Conservation (phyloP, 2,797 vertebrate species). For the Siniperca scherzeri region DNA sequence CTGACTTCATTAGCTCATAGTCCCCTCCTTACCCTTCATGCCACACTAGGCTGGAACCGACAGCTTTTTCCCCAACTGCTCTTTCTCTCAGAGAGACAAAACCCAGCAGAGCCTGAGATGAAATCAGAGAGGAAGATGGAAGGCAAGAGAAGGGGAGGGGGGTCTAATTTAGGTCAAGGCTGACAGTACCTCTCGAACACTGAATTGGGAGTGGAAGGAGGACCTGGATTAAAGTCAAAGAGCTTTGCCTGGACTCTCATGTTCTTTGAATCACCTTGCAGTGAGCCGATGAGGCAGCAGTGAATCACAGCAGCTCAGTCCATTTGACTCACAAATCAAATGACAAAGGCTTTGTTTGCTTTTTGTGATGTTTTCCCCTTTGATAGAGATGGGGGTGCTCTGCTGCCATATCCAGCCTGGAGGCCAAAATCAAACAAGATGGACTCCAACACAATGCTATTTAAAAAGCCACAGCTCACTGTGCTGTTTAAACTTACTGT, state of each 20-base stretch:
- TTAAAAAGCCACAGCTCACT: constrained; percentile 27
- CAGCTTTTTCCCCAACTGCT: constrained; percentile 58
- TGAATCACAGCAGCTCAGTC: constrained; percentile 53
- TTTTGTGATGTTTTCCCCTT: constrained; percentile 39
- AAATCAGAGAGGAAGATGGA: constrained; percentile 59
- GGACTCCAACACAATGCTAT: constrained; percentile 18
- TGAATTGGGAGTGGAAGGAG: constrained; percentile 37
- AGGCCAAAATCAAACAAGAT: constrained; percentile 42
- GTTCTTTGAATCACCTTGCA: constrained; percentile 56
- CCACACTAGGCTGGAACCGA: constrained; percentile 61
- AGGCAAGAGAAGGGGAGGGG: constrained; percentile 4
- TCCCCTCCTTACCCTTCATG: constrained; percentile 59
- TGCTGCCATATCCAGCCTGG: constrained; percentile 27
- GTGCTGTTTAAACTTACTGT: background rate
- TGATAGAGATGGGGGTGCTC: constrained; percentile 25
- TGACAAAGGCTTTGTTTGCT: constrained; percentile 41
- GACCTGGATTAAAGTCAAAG: constrained; percentile 47
- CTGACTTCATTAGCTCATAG: constrained; percentile 72
- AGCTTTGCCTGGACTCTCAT: constrained; percentile 34
- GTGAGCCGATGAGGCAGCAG: constrained; percentile 22
- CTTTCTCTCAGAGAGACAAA: constrained; percentile 55
- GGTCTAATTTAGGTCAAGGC: constrained; percentile 73
- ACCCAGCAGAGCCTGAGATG: constrained; percentile 61
- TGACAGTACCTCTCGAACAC: constrained; percentile 55
- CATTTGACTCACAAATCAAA: constrained; percentile 61